These are phyloP conservation scores for Oreohelix idahoensis DNA, from an alignment of 1,140 invertebrate species.

Conservation along the genomic window DNA sequence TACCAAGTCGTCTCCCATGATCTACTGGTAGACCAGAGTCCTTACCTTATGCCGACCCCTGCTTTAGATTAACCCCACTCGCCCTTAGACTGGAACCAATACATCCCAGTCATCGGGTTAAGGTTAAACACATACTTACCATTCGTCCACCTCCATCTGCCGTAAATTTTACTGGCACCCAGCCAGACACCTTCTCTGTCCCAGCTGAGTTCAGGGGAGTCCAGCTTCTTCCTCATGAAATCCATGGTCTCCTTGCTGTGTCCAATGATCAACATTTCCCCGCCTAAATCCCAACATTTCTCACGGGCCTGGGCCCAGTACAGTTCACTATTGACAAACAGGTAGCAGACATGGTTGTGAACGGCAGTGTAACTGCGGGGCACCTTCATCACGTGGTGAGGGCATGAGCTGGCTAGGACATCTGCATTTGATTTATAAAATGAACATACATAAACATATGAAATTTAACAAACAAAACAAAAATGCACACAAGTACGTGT, in stretches of 20 bases:
- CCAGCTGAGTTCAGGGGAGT: constrained; percentile 54
- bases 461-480: too few relatives aligned
- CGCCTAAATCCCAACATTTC: constrained; percentile 54
- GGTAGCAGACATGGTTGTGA: constrained; percentile 51
- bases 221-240: constrained; percentile 54
- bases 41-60: too few relatives aligned
- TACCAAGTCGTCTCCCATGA: too few relatives aligned
- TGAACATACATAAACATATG: too few relatives aligned
- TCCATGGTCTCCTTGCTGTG: constrained; percentile 53
- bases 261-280: constrained; percentile 51
- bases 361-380: constrained; percentile 2
- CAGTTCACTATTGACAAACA: constrained; percentile 55
- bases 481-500: too few relatives aligned
- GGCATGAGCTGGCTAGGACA: background rate
- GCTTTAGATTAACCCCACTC: too few relatives aligned
- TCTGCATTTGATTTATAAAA: background rate
- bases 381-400: background rate
- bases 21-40: too few relatives aligned
- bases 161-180: constrained; percentile 47
- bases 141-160: constrained; percentile 58
- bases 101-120: too few relatives aligned
- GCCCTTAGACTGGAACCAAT: too few relatives aligned
- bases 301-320: constrained; percentile 55
- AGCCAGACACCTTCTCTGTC: constrained; percentile 60
- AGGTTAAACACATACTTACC: too few relatives aligned